These are phyloP conservation scores for Brenthis daphne DNA, from an alignment of 2,888 invertebrate species.

Conservation along the genomic window DNA sequence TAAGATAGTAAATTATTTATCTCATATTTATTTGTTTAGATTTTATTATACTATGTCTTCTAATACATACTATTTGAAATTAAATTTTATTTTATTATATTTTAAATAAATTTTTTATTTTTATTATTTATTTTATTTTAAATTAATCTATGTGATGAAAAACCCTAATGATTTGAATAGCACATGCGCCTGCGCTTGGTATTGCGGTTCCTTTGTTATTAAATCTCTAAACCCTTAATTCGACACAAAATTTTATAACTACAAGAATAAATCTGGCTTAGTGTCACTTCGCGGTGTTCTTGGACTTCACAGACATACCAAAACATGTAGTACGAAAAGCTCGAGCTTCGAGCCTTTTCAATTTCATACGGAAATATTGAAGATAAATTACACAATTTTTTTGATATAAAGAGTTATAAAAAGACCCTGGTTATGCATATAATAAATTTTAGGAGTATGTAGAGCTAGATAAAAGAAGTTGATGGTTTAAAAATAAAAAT, in stretches of 20 bases:
- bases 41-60: neutral
- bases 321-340: constrained; percentile 68
- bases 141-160: neutral
- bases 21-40: neutral
- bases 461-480: no score
- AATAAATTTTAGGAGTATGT: neutral
- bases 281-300: constrained; percentile 66
- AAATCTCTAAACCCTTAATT: constrained; percentile 70
- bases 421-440: no score
- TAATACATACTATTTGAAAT: no score
- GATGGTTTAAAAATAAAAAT: no score
- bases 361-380: neutral
- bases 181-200: constrained; percentile 36
- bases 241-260: constrained; percentile 71
- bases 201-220: constrained; percentile 57
- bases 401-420: neutral
- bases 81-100: no score
- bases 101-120: no score
- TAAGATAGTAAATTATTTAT: neutral
- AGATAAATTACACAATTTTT: neutral
- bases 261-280: constrained; percentile 75
- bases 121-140: no score
- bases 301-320: constrained; percentile 54
- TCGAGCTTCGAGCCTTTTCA: constrained; percentile 46
- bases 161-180: constrained; percentile 18